Base-by-base conservation (phyloP, 2,888 invertebrate genomes). In the Fabriciana adippe region DNA sequence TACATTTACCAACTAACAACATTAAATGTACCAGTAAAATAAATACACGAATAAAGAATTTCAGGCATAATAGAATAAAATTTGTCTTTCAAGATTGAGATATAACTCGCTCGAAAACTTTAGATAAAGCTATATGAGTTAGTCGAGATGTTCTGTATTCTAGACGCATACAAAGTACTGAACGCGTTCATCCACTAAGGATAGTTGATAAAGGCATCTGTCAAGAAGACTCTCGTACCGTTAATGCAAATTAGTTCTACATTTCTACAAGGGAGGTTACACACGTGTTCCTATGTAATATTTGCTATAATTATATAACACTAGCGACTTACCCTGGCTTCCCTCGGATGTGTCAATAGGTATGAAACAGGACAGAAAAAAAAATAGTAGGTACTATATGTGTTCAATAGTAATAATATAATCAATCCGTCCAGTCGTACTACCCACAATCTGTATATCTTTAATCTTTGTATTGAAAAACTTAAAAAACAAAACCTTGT, bases 131-230 rank as follows among this genome's bases (percentile, higher is more conserved):
- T 41, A 57, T 41, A 57, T 41, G 41, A 16, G n/a, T 45, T n/a
- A 57, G 47, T 8, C 41, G 21, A 31, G 16, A 26, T 53, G 41
- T 63, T 55, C 59, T 63, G 64, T 67, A 56, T 67, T 60, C 55
- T 53, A 70, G 69, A 64, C 64, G 55, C 64, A 54, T 57, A 64
- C 66, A 57, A 61, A 66, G 63, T 26, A 60, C 63, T 56, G 54
- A 60, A 67, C 21, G 66, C 55, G 16, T 26, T 66, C 55, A 66
- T 66, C 55, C 60, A 61, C 59, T 66, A 35, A 48, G 59, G 60
- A 54, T 70, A 64, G 63, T 71, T 63, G 68, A 68, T 68, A 61
- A 59, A 65, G 61, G 60, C 64, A 70, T 72, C 66, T 64, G 68
- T 72, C 66, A 72, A 59, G 60, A 55, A 15, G 61, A 51, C 18